Base-by-base conservation (phyloP, 2,888 invertebrate species). In the Heliconius hortense region DNA sequence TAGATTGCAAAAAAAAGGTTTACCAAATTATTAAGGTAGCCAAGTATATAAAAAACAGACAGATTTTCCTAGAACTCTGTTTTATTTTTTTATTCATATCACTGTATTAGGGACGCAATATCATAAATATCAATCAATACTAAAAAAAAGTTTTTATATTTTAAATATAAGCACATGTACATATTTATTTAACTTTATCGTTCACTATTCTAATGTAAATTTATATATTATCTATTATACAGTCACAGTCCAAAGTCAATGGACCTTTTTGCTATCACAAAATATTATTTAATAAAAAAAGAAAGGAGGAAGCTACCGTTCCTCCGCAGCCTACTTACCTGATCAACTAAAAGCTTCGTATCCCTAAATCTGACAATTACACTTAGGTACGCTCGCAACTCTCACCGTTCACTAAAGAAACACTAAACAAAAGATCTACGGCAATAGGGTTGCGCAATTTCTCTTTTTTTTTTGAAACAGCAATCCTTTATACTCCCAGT, bases 401-500 rank as follows among this genome's bases (percentile, higher is more conserved):
- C 92, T 91, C 91, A 81, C 88, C 85, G 81, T 84, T 86, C 86
- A 82, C 26, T 77, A 82, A 86, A 84, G 84, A 86, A 85, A 79
- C 82, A 82, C 80, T 78, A 82, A 89, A 91, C 89, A 90, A 92
- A 88, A 84, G 84, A 84, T 85, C 83, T 87, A 90, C 90, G 89
- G 90, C 89, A 91, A 92, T 90, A 83, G 88, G 88, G 88, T 93
- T 93, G 91, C 84, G 90, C 91, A 92, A 93, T 89, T 89, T 89
- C 86, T 87, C 84, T 85, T 88, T 88, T 88, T 87, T 87, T 87
- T 84, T 87, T 82, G 84, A 86, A 89, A 89, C 88, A 89, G 85
- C 86, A 82, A 85, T 85, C 91, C 91, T 90, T 93, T 93, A 92
- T 94, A 85, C 86, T 85, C 21, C 21, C 81, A 84, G 83, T 84